Conservation (phyloP, 2,888 invertebrate species). For the Chrysomela aeneicollis region DNA sequence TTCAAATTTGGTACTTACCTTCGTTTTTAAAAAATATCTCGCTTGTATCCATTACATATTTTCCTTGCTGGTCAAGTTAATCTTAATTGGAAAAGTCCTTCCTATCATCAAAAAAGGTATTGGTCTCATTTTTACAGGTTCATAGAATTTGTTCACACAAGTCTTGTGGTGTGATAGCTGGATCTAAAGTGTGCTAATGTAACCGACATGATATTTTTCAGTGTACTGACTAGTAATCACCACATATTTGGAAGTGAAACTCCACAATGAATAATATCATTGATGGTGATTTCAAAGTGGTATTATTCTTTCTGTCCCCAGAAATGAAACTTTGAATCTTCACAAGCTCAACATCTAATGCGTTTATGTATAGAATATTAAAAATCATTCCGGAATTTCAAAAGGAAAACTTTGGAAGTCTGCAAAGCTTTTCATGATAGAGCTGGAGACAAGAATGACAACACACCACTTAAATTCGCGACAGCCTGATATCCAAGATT, state of each 20-base stretch:
- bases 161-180: too few species aligned
- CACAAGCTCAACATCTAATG: slow-evolving; percentile 37
- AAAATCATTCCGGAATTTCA: slow-evolving; percentile 44
- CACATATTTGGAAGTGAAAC: not conserved
- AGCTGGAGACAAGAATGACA: slow-evolving; percentile 8
- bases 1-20: too few species aligned
- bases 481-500: not conserved
- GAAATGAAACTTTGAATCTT: not conserved
- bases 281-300: not conserved
- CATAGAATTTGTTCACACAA: too few species aligned
- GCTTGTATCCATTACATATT: too few species aligned
- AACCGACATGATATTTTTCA: too few species aligned
- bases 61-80: too few species aligned
- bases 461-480: not conserved
- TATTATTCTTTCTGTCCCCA: not conserved
- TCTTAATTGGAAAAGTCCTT: too few species aligned
- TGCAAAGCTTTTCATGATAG: slow-evolving; percentile 10
- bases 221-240: not conserved
- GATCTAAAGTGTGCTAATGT: too few species aligned
- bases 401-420: slow-evolving; percentile 20
- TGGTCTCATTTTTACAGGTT: too few species aligned
- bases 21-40: too few species aligned
- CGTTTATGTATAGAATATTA: slow-evolving; percentile 38
- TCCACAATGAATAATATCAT: not conserved
- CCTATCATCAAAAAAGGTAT: too few species aligned